phyloP scores from a whole-genome alignment of 2,113 vertebrate genomes.

The Gymnobelideus leadbeateri region DNA sequence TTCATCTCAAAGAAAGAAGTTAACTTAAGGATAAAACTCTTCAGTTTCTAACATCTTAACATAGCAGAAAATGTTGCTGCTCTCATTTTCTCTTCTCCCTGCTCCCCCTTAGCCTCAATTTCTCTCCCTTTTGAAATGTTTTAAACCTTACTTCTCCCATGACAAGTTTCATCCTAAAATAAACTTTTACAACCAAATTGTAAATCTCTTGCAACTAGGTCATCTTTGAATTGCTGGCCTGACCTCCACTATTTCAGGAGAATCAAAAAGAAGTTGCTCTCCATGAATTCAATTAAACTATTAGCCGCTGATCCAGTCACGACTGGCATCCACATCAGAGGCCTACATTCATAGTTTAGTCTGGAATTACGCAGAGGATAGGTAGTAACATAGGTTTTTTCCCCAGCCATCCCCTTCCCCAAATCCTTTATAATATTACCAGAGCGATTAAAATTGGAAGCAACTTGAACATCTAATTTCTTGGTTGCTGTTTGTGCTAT shows the following conservation, averaged over 20 bases:
- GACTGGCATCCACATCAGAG: constrained; percentile 32
- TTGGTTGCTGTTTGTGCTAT: not conserved
- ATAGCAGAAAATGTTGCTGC: not conserved
- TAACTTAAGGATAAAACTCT: not conserved
- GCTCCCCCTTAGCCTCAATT: not conserved
- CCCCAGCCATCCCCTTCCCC: no score
- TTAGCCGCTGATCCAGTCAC: constrained; percentile 56
- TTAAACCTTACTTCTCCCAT: not conserved
- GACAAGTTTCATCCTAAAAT: constrained; percentile 62
- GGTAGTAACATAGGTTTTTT: not conserved
- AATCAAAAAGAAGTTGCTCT: constrained; percentile 60
- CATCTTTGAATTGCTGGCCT: constrained; percentile 71
- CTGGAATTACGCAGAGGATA: not conserved
- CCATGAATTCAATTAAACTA: constrained; percentile 60
- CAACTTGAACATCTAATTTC: not conserved
- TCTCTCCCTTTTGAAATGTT: not conserved
- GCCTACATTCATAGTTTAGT: not conserved
- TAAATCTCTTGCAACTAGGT: constrained; percentile 66
- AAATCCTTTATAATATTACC: not conserved
- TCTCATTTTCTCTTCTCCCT: not conserved
- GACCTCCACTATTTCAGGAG: constrained; percentile 75
- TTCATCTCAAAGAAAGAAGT: not conserved
- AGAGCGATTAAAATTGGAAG: not conserved
- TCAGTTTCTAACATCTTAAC: not conserved
- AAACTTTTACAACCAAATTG: constrained; percentile 70